These are phyloP conservation scores for Oryzias sinensis DNA, from an alignment of 2,797 vertebrate genomes.

Conservation along the genomic window DNA sequence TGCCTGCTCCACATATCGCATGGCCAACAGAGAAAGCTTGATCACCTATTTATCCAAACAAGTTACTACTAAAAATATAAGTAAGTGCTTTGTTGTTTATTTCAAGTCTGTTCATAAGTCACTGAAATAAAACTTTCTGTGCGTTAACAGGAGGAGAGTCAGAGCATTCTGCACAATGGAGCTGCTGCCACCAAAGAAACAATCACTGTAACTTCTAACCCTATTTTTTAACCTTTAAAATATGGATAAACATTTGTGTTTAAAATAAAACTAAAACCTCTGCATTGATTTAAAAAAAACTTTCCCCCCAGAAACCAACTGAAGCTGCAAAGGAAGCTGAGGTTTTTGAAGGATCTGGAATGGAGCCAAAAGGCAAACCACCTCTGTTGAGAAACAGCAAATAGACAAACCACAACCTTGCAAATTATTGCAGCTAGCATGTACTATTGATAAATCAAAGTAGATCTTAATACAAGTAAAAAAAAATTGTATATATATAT, in stretches of 20 bases:
- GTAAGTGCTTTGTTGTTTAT: slow-evolving; percentile 3
- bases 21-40: slow-evolving; percentile 42
- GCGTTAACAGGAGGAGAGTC: slow-evolving; percentile 60
- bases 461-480: no score
- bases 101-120: no score
- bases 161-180: slow-evolving; percentile 48
- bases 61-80: slow-evolving; percentile 10
- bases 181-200: slow-evolving; percentile 38
- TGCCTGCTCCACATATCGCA: slow-evolving; percentile 54
- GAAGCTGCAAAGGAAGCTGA: slow-evolving; percentile 23
- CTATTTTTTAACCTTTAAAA: no score
- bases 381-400: no score
- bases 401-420: no score
- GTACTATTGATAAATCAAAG: no score
- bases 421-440: no score
- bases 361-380: slow-evolving; percentile 33
- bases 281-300: no score
- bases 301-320: slow-evolving; percentile 42
- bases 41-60: slow-evolving; percentile 18
- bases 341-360: slow-evolving; percentile 60
- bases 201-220: slow-evolving; percentile 44
- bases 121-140: no score
- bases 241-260: no score
- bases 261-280: no score
- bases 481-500: no score